Conservation (phyloP, 2,888 invertebrate species). For the Zootermopsis nevadensis region DNA sequence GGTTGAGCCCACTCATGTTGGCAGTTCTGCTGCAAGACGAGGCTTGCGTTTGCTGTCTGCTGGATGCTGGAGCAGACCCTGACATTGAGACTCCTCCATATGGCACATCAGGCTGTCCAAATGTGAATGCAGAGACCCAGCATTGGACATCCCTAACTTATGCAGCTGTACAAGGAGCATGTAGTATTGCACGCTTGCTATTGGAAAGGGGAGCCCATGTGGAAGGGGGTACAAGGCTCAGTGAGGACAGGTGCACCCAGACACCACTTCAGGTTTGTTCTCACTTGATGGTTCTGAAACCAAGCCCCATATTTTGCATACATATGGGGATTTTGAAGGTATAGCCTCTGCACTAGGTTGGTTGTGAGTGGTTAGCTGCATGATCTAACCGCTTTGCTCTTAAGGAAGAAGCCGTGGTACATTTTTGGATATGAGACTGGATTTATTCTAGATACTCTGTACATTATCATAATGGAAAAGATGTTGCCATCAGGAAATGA, state of each 20-base stretch:
- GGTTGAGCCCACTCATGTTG: slow-evolving; percentile 86
- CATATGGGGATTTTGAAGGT: too few relatives aligned
- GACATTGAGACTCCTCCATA: slow-evolving; percentile 82
- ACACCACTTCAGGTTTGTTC: slow-evolving; percentile 82
- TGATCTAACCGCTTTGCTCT: too few relatives aligned
- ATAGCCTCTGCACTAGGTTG: too few relatives aligned
- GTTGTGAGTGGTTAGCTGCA: too few relatives aligned
- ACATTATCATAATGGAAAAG: too few relatives aligned
- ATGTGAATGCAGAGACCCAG: slow-evolving; percentile 74
- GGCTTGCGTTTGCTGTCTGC: slow-evolving; percentile 75
- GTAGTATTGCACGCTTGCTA: slow-evolving; percentile 69
- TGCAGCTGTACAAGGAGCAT: slow-evolving; percentile 70
- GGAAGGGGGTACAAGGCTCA: slow-evolving; percentile 85
- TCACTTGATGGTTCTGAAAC: too few relatives aligned
- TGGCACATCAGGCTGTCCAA: slow-evolving; percentile 64
- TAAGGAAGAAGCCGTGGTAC: too few relatives aligned
- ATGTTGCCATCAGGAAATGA: too few relatives aligned
- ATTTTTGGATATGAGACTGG: too few relatives aligned
- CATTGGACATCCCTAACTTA: slow-evolving; percentile 92
- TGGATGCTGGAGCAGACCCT: slow-evolving; percentile 85
- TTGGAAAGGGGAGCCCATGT: slow-evolving; percentile 85
- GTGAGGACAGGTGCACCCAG: slow-evolving; percentile 87
- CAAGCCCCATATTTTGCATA: too few relatives aligned
- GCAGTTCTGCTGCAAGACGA: slow-evolving; percentile 85
- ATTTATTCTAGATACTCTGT: too few relatives aligned